A percentile compares a stretch with the other conserved stretches of the same genome.
Evolutionary conservation across 2,113 vertebrate species (phyloP).

Genomic region (Datnioides undecimradiatus): DNA sequence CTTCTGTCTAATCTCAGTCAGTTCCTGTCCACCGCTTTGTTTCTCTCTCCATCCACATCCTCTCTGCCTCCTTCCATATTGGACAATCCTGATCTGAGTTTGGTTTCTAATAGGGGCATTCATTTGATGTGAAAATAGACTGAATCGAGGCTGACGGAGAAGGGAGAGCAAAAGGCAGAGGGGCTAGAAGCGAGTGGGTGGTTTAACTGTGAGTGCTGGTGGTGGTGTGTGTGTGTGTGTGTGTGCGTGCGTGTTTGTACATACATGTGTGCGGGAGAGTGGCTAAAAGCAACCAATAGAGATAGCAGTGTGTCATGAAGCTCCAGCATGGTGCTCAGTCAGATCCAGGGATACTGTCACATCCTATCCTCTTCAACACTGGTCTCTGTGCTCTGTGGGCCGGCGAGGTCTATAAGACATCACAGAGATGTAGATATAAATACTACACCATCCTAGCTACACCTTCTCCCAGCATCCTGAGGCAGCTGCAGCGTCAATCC

Average conservation of each 20-base stretch:
- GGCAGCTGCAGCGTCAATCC: slow-evolving; percentile 18
- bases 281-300: slow-evolving; percentile 57
- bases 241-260: not conserved
- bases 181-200: slow-evolving; percentile 40
- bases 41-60: slow-evolving; percentile 2
- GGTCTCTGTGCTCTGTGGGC: slow-evolving; percentile 45
- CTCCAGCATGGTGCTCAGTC: slow-evolving; percentile 62
- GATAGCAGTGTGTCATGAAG: slow-evolving; percentile 52
- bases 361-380: slow-evolving; percentile 59
- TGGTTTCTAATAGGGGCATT: slow-evolving; percentile 22
- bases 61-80: not conserved
- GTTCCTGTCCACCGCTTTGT: slow-evolving; percentile 13
- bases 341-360: slow-evolving; percentile 73
- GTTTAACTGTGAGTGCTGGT: slow-evolving; percentile 9
- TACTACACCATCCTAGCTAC: slow-evolving; percentile 41
- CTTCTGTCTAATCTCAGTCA: slow-evolving; percentile 20
- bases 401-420: slow-evolving; percentile 28
- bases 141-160: slow-evolving; percentile 4
- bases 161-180: slow-evolving; percentile 11
- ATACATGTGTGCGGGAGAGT: slow-evolving; percentile 33
- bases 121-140: slow-evolving; percentile 45
- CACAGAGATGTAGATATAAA: slow-evolving; percentile 60
- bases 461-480: slow-evolving; percentile 39
- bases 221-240: not conserved
- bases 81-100: slow-evolving; percentile 32